phyloP scores from a whole-genome alignment of 2,797 vertebrate species.

The Huso huso region DNA sequence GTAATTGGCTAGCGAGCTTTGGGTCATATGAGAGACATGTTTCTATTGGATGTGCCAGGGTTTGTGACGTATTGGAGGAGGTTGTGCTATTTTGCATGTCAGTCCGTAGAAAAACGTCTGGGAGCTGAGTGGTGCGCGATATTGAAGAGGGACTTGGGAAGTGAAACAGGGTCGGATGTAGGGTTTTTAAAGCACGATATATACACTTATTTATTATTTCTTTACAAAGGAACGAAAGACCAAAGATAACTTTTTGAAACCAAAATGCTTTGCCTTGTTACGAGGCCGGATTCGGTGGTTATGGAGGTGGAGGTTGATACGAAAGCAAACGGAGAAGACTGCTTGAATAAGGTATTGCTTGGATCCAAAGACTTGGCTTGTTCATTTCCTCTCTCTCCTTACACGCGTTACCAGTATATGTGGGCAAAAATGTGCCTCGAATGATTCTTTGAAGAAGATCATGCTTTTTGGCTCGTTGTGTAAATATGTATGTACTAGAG shows the following conservation, averaged over 20 bases:
- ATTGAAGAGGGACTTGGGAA: slow-evolving; percentile 38
- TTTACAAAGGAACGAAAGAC: slow-evolving; percentile 36
- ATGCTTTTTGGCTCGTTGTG: too few species aligned
- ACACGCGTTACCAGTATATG: too few species aligned
- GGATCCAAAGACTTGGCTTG: not conserved
- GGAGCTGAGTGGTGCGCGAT: slow-evolving; percentile 13
- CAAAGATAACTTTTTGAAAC: slow-evolving; percentile 40
- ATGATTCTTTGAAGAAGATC: too few species aligned
- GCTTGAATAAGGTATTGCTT: slow-evolving; percentile 79
- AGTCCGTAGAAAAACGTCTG: slow-evolving; percentile 52
- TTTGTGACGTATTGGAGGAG: slow-evolving; percentile 15
- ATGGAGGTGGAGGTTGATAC: slow-evolving; percentile 97
- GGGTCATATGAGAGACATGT: rapidly evolving
- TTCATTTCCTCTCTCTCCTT: slow-evolving; percentile 32
- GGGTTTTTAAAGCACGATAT: slow-evolving; percentile 26
- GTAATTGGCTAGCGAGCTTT: slow-evolving; percentile 26
- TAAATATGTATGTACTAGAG: too few species aligned
- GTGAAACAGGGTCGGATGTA: slow-evolving; percentile 50
- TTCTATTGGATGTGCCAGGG: slow-evolving; percentile 33
- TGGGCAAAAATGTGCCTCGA: too few species aligned
- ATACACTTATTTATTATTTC: slow-evolving; percentile 32
- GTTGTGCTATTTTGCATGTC: slow-evolving; percentile 25
- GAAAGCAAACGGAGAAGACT: slow-evolving; percentile 95
- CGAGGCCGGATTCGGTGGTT: slow-evolving; percentile 92
- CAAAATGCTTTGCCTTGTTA: slow-evolving; percentile 92